Percentiles rank a stretch among this genome's conserved stretches.
These are phyloP conservation scores for Tetheella fluctuosa DNA, from an alignment of 2,888 invertebrate genomes.

Conservation along the genomic window DNA sequence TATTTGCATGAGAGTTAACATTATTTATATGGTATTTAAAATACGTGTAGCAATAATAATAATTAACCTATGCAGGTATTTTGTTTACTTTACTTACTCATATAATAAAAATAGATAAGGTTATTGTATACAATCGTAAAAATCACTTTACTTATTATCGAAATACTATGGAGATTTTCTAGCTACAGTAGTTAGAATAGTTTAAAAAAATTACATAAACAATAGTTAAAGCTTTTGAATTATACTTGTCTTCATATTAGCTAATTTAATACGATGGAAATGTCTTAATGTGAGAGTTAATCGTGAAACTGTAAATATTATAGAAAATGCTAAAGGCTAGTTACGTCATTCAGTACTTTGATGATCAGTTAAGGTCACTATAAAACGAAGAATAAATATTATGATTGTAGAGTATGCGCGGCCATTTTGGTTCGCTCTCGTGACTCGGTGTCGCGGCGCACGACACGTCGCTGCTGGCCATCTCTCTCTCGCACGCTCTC, in stretches of 20 bases:
- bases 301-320: slow-evolving; percentile 43
- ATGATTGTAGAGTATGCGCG: slow-evolving; percentile 82
- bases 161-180: slow-evolving; percentile 29
- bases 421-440: slow-evolving; percentile 83
- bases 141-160: slow-evolving; percentile 20
- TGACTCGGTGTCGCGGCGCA: slow-evolving; percentile 76
- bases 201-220: slow-evolving; percentile 38
- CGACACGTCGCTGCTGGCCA: slow-evolving; percentile 79
- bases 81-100: slow-evolving; percentile 3
- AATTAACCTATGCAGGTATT: slow-evolving; percentile 1
- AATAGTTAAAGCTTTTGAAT: slow-evolving; percentile 53
- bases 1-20: slow-evolving; percentile 23
- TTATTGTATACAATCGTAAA: slow-evolving; percentile 5
- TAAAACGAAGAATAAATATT: slow-evolving; percentile 83
- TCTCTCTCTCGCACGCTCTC: slow-evolving; percentile 79
- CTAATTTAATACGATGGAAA: slow-evolving; percentile 55
- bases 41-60: not conserved
- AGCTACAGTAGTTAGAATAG: slow-evolving; percentile 25
- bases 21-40: slow-evolving; percentile 2
- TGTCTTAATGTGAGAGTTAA: slow-evolving; percentile 50
- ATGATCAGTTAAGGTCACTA: slow-evolving; percentile 82
- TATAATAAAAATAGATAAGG: slow-evolving; percentile 8
- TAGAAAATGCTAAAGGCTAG: slow-evolving; percentile 59
- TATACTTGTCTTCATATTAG: slow-evolving; percentile 33
- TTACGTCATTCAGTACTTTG: slow-evolving; percentile 83